These are phyloP conservation scores for Stenodema calcarata DNA, from an alignment of 2,888 invertebrate species.

Conservation along the genomic window DNA sequence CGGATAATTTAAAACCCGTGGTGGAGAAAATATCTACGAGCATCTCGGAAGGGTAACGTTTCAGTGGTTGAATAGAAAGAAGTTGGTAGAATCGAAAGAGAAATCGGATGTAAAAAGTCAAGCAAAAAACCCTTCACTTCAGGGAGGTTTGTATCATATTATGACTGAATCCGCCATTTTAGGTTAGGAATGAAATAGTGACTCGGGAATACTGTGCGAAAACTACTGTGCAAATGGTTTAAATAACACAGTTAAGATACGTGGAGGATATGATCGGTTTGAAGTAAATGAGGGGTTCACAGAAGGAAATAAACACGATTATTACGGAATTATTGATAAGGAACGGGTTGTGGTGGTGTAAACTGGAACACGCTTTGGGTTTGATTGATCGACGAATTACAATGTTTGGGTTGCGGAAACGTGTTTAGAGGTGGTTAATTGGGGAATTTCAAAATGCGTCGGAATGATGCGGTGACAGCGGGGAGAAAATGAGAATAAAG, in stretches of 20 bases:
- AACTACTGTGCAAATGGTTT: too few relatives aligned
- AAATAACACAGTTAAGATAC: too few relatives aligned
- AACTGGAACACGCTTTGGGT: neutral
- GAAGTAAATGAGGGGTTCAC: neutral
- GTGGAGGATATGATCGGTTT: neutral
- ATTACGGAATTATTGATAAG: neutral
- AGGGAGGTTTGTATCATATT: neutral
- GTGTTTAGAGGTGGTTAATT: neutral
- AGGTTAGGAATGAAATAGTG: slow-evolving; percentile 39
- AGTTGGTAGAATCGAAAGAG: neutral
- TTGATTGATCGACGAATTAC: neutral
- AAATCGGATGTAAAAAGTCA: neutral
- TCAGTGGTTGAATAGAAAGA: neutral
- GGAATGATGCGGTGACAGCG: neutral
- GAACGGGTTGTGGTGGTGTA: neutral
- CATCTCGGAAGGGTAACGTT: neutral
- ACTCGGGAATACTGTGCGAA: neutral
- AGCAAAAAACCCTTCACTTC: neutral
- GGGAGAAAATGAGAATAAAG: neutral
- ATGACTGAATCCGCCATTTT: slow-evolving; percentile 41
- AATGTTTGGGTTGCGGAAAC: neutral
- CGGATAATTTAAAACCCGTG: neutral
- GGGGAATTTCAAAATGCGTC: neutral
- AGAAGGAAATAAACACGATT: neutral
- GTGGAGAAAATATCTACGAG: neutral